A percentile compares a stretch with the other conserved stretches of the same genome.
Conservation (phyloP, 2,113 vertebrate genomes). For the Prunella himalayana region DNA sequence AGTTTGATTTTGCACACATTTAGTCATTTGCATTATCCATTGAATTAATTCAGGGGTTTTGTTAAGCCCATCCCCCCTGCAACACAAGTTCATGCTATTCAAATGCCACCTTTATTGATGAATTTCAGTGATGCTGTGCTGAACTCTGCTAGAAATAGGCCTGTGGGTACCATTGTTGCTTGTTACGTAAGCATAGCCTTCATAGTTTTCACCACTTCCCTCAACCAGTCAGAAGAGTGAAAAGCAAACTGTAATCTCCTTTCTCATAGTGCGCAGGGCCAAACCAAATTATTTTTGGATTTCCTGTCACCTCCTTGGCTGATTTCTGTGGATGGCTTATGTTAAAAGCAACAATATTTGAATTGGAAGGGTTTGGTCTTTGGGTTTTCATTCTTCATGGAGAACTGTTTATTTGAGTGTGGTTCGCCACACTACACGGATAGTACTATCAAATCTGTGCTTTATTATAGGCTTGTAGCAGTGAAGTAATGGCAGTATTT, state of each 20-base stretch:
- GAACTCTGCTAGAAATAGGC: not conserved
- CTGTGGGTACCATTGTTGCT: not conserved
- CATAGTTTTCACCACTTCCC: not conserved
- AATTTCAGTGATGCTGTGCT: not conserved
- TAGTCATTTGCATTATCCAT: constrained; percentile 22
- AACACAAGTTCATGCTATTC: not conserved
- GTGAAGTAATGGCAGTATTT: constrained; percentile 29
- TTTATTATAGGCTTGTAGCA: constrained; percentile 66
- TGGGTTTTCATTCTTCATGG: constrained; percentile 64
- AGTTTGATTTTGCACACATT: constrained; percentile 35
- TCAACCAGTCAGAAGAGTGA: not conserved
- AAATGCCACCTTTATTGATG: not conserved
- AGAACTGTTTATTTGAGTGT: constrained; percentile 75
- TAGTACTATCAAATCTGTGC: constrained; percentile 72
- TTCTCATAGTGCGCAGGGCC: not conserved
- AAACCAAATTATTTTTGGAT: constrained; percentile 71
- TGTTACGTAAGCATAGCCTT: not conserved
- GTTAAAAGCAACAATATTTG: constrained; percentile 76
- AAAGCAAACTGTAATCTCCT: constrained; percentile 21
- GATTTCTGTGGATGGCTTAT: constrained; percentile 67
- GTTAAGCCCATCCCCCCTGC: not conserved
- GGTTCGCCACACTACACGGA: constrained; percentile 68
- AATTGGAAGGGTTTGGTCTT: constrained; percentile 65
- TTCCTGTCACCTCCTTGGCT: constrained; percentile 70
- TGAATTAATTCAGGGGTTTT: constrained; percentile 10